phyloP scores from a whole-genome alignment of 92 coral and sea anemone genomes.

The Phenganax marumi region DNA sequence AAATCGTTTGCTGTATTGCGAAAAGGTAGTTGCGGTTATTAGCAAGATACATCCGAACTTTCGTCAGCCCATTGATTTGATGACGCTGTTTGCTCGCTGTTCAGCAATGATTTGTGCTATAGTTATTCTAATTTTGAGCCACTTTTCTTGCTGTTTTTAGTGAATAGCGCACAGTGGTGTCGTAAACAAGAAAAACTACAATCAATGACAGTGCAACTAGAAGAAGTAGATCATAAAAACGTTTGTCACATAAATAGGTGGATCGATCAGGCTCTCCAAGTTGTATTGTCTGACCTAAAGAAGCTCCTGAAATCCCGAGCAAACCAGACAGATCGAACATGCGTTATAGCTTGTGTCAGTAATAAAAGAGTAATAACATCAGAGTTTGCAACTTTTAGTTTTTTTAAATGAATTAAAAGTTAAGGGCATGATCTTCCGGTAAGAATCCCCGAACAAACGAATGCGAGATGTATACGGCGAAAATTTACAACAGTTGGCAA shows the following conservation, averaged over 20 bases:
- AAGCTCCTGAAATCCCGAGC: background rate
- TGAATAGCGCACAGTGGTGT: conserved; percentile 26
- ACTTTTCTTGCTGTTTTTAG: conserved; percentile 25
- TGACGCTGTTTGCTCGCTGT: conserved; percentile 16
- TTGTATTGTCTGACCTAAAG: background rate
- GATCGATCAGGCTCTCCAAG: background rate
- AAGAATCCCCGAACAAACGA: too few species aligned
- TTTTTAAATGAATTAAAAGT: too few species aligned
- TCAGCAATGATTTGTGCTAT: background rate
- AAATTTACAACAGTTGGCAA: too few species aligned
- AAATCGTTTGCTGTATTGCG: background rate
- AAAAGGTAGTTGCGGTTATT: background rate
- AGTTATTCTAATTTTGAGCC: background rate
- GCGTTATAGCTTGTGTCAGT: background rate
- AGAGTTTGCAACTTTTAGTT: too few species aligned
- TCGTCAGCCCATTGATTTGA: background rate
- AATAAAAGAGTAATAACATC: too few species aligned
- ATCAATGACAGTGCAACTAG: conserved; percentile 12
- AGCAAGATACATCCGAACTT: background rate
- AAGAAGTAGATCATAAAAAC: background rate
- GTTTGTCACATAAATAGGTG: conserved; percentile 7
- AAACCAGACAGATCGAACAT: background rate
- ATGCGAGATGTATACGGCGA: too few species aligned
- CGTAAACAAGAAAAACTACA: conserved; percentile 17
- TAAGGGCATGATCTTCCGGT: too few species aligned